Evolutionary conservation across 2,888 invertebrate genomes (phyloP).

Genomic region (Clostera curtula): DNA sequence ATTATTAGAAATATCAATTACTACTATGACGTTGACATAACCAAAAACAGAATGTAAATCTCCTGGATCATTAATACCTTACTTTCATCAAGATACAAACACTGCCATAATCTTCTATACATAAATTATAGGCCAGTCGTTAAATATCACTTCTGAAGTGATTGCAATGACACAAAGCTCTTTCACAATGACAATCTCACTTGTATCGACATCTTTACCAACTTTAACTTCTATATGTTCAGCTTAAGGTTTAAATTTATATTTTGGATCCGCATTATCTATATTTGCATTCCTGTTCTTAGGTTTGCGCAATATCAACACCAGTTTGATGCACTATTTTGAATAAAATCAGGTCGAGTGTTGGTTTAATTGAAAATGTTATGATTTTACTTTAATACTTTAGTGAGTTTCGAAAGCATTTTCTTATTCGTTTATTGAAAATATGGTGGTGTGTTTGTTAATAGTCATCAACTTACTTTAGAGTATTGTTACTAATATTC

Average conservation of each 20-base stretch:
- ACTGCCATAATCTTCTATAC: constrained; percentile 58
- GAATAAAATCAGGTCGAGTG: constrained; percentile 26
- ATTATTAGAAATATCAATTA: neutral
- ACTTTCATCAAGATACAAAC: constrained; percentile 47
- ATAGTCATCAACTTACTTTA: too few species aligned
- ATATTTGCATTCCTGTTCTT: constrained; percentile 28
- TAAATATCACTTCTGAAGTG: constrained; percentile 63
- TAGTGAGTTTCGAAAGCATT: constrained; percentile 1
- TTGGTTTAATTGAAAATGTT: constrained; percentile 30
- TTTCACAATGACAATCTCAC: constrained; percentile 39
- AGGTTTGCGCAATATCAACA: constrained; percentile 50
- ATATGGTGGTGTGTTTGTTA: neutral
- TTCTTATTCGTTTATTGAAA: constrained; percentile 1
- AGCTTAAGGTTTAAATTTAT: constrained; percentile 26
- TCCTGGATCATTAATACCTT: constrained; percentile 32
- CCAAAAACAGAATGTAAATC: constrained; percentile 18
- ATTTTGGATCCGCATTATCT: constrained; percentile 9
- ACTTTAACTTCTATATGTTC: constrained; percentile 21
- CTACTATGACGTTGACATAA: neutral
- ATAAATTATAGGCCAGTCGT: constrained; percentile 58
- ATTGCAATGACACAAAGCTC: constrained; percentile 60
- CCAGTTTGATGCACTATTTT: constrained; percentile 39
- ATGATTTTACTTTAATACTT: constrained; percentile 17
- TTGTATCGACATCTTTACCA: constrained; percentile 12
- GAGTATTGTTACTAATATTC: too few species aligned